Percentiles rank a stretch among this genome's conserved stretches.
Evolutionary conservation across 2,888 invertebrate species (phyloP).

Genomic region (Melolontha melolontha): DNA sequence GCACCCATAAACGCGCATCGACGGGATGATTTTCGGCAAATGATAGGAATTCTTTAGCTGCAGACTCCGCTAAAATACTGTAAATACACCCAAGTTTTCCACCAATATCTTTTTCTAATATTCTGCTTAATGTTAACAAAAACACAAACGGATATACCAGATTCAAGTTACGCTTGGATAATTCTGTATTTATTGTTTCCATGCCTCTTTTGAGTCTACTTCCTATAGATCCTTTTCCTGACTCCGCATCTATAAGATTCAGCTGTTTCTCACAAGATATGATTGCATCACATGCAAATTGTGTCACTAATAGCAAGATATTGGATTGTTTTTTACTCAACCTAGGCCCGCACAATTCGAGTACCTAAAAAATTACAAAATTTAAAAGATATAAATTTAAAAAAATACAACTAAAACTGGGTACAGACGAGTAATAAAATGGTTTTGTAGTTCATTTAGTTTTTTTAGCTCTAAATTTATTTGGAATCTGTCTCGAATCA

Average conservation of each 20-base stretch:
- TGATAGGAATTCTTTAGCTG: constrained; percentile 67
- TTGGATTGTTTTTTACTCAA: constrained; percentile 55
- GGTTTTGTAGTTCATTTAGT: too few relatives aligned
- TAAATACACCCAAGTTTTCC: constrained; percentile 86
- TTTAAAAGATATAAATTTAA: background rate
- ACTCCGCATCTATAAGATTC: constrained; percentile 76
- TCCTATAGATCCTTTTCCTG: constrained; percentile 84
- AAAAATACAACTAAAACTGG: background rate
- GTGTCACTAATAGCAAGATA: constrained; percentile 58
- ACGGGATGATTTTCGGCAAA: constrained; percentile 54
- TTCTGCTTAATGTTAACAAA: constrained; percentile 65
- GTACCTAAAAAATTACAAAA: constrained; percentile 10
- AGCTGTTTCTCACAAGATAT: constrained; percentile 72
- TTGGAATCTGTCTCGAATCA: too few relatives aligned
- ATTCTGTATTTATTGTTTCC: constrained; percentile 54
- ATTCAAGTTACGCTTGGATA: constrained; percentile 46
- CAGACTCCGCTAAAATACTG: constrained; percentile 79
- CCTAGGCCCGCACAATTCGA: constrained; percentile 58
- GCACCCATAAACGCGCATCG: constrained; percentile 63
- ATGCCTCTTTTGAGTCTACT: constrained; percentile 57
- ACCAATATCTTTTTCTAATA: constrained; percentile 79
- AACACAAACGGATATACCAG: constrained; percentile 57
- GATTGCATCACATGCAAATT: constrained; percentile 69
- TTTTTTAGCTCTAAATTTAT: too few relatives aligned
- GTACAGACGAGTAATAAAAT: too few relatives aligned